A percentile compares a stretch with the other conserved stretches of the same genome.
These are phyloP conservation scores for Glaucidium brasilianum DNA, from an alignment of 2,113 vertebrate species.

Conservation along the genomic window DNA sequence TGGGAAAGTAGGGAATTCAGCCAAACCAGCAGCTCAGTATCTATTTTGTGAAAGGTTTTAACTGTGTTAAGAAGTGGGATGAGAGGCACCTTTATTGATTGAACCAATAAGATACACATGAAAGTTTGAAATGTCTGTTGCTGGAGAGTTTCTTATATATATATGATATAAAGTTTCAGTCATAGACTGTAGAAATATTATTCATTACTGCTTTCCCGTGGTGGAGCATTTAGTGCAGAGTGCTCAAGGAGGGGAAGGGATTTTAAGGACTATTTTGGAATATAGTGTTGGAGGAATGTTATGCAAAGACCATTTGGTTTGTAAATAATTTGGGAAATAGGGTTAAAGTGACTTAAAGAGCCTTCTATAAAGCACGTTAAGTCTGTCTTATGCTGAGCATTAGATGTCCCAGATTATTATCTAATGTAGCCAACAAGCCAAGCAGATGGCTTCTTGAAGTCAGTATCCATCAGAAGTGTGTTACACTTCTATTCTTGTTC, in stretches of 20 bases:
- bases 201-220: background rate
- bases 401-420: background rate
- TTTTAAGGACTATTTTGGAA: background rate
- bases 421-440: accelerated
- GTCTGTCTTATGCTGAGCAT: background rate
- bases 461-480: background rate
- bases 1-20: background rate
- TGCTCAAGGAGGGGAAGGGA: background rate
- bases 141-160: background rate
- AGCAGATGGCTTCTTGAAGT: background rate
- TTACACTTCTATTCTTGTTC: background rate
- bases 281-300: background rate
- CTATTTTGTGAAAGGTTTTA: background rate
- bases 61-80: background rate
- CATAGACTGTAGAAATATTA: background rate
- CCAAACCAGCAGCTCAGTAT: background rate
- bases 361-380: background rate
- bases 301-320: background rate
- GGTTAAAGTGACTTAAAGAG: background rate
- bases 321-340: background rate
- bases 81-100: background rate
- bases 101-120: background rate
- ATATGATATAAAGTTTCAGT: background rate
- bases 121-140: background rate
- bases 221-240: background rate